phyloP scores from a whole-genome alignment of 2,113 vertebrate species.

The Oxyura jamaicensis region DNA sequence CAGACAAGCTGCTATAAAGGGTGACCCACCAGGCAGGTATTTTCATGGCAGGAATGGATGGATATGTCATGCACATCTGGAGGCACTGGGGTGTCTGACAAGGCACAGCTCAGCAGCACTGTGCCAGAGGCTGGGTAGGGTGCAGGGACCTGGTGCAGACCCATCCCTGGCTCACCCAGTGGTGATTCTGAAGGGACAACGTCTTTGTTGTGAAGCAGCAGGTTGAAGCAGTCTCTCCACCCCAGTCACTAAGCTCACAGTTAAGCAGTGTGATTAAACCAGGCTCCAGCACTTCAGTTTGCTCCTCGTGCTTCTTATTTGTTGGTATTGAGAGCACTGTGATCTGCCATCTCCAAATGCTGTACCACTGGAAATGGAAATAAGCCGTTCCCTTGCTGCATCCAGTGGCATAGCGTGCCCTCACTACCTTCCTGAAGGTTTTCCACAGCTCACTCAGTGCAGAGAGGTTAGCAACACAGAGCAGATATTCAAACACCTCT shows the following conservation, averaged over 20 bases:
- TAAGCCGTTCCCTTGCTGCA: background rate
- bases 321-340: background rate
- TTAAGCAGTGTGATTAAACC: background rate
- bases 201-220: background rate
- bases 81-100: background rate
- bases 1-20: background rate
- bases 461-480: background rate
- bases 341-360: background rate
- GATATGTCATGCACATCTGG: background rate
- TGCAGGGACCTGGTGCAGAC: background rate
- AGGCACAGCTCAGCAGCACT: background rate
- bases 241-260: background rate
- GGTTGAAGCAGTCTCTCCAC: background rate
- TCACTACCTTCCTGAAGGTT: background rate
- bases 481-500: background rate
- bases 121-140: background rate
- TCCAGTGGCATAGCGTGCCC: background rate
- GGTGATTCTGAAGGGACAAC: background rate
- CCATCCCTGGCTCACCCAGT: background rate
- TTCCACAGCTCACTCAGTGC: background rate
- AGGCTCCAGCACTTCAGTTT: background rate
- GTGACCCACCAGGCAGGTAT: background rate
- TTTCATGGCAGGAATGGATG: background rate
- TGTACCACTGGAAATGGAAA: background rate
- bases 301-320: background rate